Evolutionary conservation across 2,888 invertebrate genomes (phyloP), one percentile per base, ranked within the genome.

Genomic region (Nemotelus nigrinus): DNA sequence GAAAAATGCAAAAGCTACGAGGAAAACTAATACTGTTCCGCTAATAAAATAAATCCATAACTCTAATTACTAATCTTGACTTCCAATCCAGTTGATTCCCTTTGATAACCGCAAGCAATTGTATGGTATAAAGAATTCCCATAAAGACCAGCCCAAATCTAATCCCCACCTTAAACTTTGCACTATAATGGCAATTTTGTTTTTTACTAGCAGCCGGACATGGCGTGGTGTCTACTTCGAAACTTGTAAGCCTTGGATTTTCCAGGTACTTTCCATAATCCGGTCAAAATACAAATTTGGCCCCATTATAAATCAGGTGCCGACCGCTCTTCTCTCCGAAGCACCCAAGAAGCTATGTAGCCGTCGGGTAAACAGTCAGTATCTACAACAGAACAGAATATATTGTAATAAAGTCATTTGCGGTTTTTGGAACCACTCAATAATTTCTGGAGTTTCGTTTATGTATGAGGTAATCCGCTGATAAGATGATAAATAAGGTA

Each of bases 401-500:
- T 63, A 63, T 6, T 63, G 25, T 25, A 60, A 39, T 7, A 60
- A 60, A 60, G 41, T 39, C 7, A 7, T 60, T 60, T 60, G 41
- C 43, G 60, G 41, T 43, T 41, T 7, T 2, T 60, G 60, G 60
- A 43, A 60, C 41, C 43, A 53, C 70, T 70, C 70, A 53, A 70
- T 70, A 55, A 55, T 70, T 53, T 70, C 43, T 70, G 53, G 44
- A 25, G 70, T 55, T 43, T 47, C 55, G 55, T 68, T 68, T 68
- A 50, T 70, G 55, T 55, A 70, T 70, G 70, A 70, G 70, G 70
- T 70, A 70, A 70, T 70, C 70, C 55, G 43, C 43, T 47, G 70
- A 70, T 68, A 68, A 68, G 50, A 68, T 68, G 67, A 68, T 70
- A 70, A 70, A 55, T 41, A 70, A 70, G 70, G 70, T 53, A 44